Evolutionary conservation across 1,140 invertebrate species (phyloP).

Genomic region (Platyura marginata): DNA sequence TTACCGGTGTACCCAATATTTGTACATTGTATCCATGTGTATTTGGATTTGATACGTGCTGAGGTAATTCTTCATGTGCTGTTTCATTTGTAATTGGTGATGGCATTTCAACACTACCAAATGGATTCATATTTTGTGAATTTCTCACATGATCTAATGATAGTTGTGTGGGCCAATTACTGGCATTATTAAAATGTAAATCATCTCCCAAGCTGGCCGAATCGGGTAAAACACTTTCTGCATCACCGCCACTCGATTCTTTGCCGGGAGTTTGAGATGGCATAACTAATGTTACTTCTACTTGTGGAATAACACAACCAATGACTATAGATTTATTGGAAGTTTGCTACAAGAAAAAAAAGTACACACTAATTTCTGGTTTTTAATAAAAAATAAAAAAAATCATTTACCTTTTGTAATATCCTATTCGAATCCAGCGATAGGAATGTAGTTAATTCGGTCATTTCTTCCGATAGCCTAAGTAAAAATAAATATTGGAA

Average conservation of each 20-base stretch:
- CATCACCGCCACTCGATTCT: slow-evolving; percentile 58
- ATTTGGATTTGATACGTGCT: slow-evolving; percentile 21
- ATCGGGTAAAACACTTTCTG: slow-evolving; percentile 63
- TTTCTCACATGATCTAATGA: slow-evolving; percentile 20
- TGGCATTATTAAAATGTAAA: slow-evolving; percentile 15
- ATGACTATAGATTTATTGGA: slow-evolving; percentile 42
- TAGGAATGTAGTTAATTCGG: slow-evolving; percentile 61
- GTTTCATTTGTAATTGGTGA: slow-evolving; percentile 21
- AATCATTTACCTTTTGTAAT: slow-evolving; percentile 24
- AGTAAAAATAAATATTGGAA: slow-evolving; percentile 82
- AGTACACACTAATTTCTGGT: background rate
- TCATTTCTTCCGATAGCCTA: slow-evolving; percentile 60
- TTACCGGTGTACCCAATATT: slow-evolving; percentile 19
- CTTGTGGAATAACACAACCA: slow-evolving; percentile 58
- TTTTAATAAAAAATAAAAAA: slow-evolving; percentile 1
- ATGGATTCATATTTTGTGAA: slow-evolving; percentile 10
- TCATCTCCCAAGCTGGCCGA: slow-evolving; percentile 63
- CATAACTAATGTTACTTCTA: slow-evolving; percentile 76
- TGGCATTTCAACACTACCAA: slow-evolving; percentile 21
- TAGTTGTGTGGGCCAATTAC: slow-evolving; percentile 11
- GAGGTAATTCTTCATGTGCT: slow-evolving; percentile 14
- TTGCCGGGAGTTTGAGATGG: slow-evolving; percentile 59
- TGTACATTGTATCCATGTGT: slow-evolving; percentile 24
- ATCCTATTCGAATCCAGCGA: slow-evolving; percentile 59
- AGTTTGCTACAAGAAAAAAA: slow-evolving; percentile 13